These are phyloP conservation scores for Eupithecia pulchellata DNA, from an alignment of 2,888 invertebrate species.

Conservation along the genomic window DNA sequence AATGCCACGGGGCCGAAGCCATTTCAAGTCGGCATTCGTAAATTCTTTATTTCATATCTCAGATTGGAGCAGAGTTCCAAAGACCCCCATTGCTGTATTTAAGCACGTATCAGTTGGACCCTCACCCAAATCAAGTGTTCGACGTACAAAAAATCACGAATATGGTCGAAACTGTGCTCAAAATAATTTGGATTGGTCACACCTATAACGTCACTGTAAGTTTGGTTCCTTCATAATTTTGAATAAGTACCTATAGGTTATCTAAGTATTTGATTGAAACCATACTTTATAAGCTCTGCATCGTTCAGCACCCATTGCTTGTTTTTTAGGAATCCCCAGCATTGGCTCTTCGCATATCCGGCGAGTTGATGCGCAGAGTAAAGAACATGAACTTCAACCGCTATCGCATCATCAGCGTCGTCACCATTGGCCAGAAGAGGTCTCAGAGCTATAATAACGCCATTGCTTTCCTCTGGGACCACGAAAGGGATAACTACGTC, in stretches of 20 bases:
- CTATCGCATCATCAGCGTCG: constrained; percentile 67
- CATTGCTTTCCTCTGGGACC: constrained; percentile 73
- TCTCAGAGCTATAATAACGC: constrained; percentile 75
- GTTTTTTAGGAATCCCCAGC: constrained; percentile 56
- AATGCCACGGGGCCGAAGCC: too few species aligned
- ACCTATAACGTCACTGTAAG: constrained; percentile 68
- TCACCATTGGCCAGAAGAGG: constrained; percentile 70
- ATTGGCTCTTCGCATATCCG: constrained; percentile 61
- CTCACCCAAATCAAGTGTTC: constrained; percentile 49
- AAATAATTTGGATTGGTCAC: constrained; percentile 63
- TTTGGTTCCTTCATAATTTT: not conserved
- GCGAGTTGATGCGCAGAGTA: constrained; percentile 64
- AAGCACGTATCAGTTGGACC: constrained; percentile 71
- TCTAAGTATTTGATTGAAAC: not conserved
- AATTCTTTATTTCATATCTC: constrained; percentile 29
- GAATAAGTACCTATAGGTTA: too few species aligned
- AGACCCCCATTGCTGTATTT: constrained; percentile 63
- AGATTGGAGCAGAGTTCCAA: constrained; percentile 71
- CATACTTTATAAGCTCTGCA: not conserved
- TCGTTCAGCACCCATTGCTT: not conserved
- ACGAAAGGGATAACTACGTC: constrained; percentile 61
- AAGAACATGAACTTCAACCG: constrained; percentile 66
- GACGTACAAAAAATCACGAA: constrained; percentile 51
- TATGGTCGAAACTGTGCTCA: constrained; percentile 55
- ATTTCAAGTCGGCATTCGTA: not conserved